Base-by-base conservation (phyloP, 92 coral and sea anemone species). In the Meandrina meandrites region DNA sequence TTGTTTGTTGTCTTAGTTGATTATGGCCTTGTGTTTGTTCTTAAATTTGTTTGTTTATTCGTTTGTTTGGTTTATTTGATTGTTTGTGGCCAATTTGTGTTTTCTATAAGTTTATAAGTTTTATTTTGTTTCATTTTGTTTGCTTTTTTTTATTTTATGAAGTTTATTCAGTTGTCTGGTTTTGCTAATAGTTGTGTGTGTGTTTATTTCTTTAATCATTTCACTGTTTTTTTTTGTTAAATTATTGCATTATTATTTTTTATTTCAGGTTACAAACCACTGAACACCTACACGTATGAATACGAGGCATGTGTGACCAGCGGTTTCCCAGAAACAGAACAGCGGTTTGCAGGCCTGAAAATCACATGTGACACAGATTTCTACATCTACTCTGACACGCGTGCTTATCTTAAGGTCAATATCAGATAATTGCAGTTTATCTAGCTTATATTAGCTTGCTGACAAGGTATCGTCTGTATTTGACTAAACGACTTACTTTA, bases 321-420 rank as follows among this genome's bases (percentile, higher is more conserved):
- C 56, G 86, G 86, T 66, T 84, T 84, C 80, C 80, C 80, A 15
- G 80, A 73, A 58, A 84, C 87, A 8, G 87, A 84, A 34, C 40
- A 75, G 42, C 87, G 57, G 51, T 84, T 48, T 28, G 81, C 87
- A 56, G 87, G 81, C 13, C 58, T 84, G 74, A 84, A 75, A 79
- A 84, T 84, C 81, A 37, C 79, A 37, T 73, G 87, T 54, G 81
- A 84, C 36, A 30, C 45, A 21, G 87, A 84, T 27, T 74, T 84
- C 28, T 56, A 54, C 60, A 31, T 84, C 56, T 34, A 21, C 37
- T 56, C 69, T 10, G 71, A 75, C 35, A 32, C 67, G 35, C 8
- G 4, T 18, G 87, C 81, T 13, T 84, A 35, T 11, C 73, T 84
- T 8, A 84, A 84, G 87, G 87, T 84, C 0, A 47, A 15, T 78